Evolutionary conservation across 2,888 invertebrate species (phyloP).

Genomic region (Therioaphis trifolii): DNA sequence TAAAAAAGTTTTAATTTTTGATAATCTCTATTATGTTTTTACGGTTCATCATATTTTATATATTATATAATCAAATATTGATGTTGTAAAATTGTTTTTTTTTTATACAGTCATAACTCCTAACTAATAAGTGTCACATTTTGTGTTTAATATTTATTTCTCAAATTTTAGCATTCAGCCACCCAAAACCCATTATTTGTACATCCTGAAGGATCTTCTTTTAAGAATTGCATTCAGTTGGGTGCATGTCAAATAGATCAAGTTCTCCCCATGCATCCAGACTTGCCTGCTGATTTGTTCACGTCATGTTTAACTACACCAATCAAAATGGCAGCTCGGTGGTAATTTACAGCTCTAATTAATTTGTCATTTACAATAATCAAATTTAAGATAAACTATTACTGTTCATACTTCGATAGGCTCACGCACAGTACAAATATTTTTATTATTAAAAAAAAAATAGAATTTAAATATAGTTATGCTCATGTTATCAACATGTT

Average conservation of each 20-base stretch:
- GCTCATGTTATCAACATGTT: neutral
- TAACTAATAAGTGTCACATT: neutral
- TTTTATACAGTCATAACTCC: neutral
- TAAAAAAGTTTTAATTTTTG: no score
- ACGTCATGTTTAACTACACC: conserved; percentile 98
- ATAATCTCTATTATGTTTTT: no score
- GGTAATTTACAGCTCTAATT: conserved; percentile 71
- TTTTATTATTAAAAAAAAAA: neutral
- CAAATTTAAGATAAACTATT: neutral
- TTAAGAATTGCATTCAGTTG: conserved; percentile 93
- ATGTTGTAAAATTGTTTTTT: conserved; percentile 15
- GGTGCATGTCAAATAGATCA: conserved; percentile 96
- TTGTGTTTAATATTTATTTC: conserved; percentile 22
- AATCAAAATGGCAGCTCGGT: conserved; percentile 93
- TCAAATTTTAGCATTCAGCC: conserved; percentile 66
- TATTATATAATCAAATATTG: neutral
- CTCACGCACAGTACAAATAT: neutral
- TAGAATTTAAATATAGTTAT: neutral
- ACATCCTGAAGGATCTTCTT: conserved; percentile 71
- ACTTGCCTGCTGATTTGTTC: conserved; percentile 96
- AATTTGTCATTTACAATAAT: neutral
- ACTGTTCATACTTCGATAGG: no score
- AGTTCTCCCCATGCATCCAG: conserved; percentile 95
- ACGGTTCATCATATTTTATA: no score
- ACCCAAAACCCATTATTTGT: conserved; percentile 66